These are phyloP conservation scores for Sarcophaga rosellei DNA, from an alignment of 2,888 invertebrate species.

Conservation along the genomic window DNA sequence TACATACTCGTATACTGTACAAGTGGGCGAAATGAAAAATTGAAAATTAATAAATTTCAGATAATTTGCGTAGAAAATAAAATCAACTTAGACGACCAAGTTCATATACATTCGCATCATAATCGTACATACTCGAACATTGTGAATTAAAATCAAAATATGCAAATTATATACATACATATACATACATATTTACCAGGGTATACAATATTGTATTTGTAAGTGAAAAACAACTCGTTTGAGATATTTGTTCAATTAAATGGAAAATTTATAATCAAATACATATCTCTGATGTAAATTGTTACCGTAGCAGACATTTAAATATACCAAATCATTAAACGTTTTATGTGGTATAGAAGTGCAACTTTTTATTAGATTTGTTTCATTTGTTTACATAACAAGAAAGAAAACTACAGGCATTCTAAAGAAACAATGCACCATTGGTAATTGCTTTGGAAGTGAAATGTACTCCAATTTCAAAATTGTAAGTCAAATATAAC, in stretches of 20 bases:
- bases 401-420: too few relatives aligned
- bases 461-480: too few relatives aligned
- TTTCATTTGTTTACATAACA: too few relatives aligned
- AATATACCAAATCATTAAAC: too few relatives aligned
- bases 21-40: conserved; percentile 53
- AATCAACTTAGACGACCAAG: neutral
- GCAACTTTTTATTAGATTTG: too few relatives aligned
- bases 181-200: neutral
- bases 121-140: neutral
- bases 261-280: neutral
- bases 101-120: neutral
- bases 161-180: neutral
- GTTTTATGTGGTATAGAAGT: too few relatives aligned
- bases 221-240: conserved; percentile 40
- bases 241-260: conserved; percentile 38
- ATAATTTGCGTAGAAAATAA: conserved; percentile 26
- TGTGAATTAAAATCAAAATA: too few relatives aligned
- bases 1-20: neutral
- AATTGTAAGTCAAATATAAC: too few relatives aligned
- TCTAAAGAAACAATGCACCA: too few relatives aligned
- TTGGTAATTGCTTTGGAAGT: too few relatives aligned
- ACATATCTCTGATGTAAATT: too few relatives aligned
- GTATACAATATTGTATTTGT: neutral
- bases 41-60: conserved; percentile 40
- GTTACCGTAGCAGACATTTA: too few relatives aligned